A percentile compares a stretch with the other conserved stretches of the same genome.
Evolutionary conservation across 2,888 invertebrate genomes (phyloP).

Genomic region (Agrotis clavis): DNA sequence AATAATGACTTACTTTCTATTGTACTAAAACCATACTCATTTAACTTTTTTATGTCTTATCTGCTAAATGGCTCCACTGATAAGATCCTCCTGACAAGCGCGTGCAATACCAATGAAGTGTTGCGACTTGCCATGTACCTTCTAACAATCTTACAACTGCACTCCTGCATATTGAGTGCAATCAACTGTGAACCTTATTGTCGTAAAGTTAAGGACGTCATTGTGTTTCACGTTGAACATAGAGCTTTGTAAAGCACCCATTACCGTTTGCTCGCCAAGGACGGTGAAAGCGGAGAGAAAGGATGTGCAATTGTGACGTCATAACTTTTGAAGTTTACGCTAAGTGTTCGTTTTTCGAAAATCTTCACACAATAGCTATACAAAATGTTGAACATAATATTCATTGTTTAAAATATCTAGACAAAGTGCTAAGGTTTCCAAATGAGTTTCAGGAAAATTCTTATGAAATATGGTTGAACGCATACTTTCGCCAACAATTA

Average conservation of each 20-base stretch:
- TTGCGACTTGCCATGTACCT: constrained; percentile 54
- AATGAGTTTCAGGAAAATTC: not conserved
- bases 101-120: constrained; percentile 65
- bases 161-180: constrained; percentile 27
- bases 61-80: constrained; percentile 56
- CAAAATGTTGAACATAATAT: not conserved
- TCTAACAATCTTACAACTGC: constrained; percentile 45
- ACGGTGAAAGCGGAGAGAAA: constrained; percentile 89
- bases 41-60: constrained; percentile 47
- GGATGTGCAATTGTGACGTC: constrained; percentile 82
- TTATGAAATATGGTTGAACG: not conserved
- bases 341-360: constrained; percentile 52
- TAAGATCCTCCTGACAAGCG: constrained; percentile 58
- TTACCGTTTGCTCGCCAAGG: constrained; percentile 82
- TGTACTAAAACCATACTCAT: constrained; percentile 41
- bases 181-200: constrained; percentile 54
- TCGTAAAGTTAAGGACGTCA: constrained; percentile 41
- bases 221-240: constrained; percentile 38
- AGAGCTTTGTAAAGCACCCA: constrained; percentile 64
- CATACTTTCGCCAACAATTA: not conserved
- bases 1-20: constrained; percentile 64
- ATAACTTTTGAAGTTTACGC: constrained; percentile 60
- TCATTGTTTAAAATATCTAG: not conserved
- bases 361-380: not conserved
- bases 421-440: not conserved